These are phyloP conservation scores for Sterrhoptilus dennistouni DNA, from an alignment of 2,113 vertebrate species.

Conservation along the genomic window DNA sequence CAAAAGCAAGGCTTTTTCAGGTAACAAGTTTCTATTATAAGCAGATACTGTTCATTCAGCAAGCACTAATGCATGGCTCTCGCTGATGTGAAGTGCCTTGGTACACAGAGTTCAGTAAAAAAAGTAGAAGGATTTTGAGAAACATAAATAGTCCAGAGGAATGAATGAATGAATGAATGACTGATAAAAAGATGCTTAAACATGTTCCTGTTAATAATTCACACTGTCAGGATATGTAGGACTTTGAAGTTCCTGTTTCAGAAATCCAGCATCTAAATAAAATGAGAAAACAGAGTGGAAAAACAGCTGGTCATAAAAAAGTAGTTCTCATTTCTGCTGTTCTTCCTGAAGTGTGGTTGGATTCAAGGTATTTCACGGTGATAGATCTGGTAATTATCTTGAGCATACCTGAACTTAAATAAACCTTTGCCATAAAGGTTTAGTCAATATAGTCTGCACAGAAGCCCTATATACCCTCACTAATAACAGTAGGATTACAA, in stretches of 20 bases:
- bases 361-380: neutral
- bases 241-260: constrained; percentile 9
- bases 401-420: neutral
- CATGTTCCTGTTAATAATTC: constrained; percentile 15
- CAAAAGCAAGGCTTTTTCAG: neutral
- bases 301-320: neutral
- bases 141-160: neutral
- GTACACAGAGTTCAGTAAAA: neutral
- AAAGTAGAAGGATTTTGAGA: neutral
- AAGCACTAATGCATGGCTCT: neutral
- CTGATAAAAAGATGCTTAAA: neutral
- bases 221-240: neutral
- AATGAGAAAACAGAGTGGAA: neutral
- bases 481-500: neutral
- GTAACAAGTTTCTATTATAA: neutral
- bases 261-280: neutral
- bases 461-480: neutral
- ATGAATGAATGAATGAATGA: constrained; percentile 21
- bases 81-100: neutral
- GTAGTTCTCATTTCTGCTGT: neutral
- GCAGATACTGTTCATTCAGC: neutral
- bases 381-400: neutral
- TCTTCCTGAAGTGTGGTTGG: neutral
- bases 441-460: neutral
- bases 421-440: neutral